These are phyloP conservation scores for Loris lydekkerianus DNA, from an alignment of 2,797 vertebrate species.

Conservation along the genomic window DNA sequence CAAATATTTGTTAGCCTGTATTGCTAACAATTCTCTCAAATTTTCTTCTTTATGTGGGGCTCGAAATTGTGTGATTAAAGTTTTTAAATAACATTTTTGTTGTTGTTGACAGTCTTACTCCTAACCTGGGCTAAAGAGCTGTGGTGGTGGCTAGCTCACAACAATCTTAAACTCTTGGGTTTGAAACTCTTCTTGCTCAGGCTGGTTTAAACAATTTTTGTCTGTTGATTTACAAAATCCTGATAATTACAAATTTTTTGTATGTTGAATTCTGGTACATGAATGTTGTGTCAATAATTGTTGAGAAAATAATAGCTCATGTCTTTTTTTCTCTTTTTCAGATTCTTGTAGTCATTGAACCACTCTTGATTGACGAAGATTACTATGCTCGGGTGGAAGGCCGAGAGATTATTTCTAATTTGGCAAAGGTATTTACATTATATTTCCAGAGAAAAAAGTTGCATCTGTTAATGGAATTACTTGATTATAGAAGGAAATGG, in stretches of 20 bases:
- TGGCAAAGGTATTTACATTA: slow-evolving; percentile 95
- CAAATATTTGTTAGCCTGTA: neutral
- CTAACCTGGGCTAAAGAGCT: no score
- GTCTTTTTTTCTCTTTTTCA: slow-evolving; percentile 80
- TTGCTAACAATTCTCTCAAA: neutral
- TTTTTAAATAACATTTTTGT: neutral
- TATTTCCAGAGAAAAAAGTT: slow-evolving; percentile 55
- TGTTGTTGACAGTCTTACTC: no score
- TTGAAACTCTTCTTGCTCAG: no score
- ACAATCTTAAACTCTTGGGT: no score
- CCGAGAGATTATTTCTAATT: slow-evolving; percentile 99
- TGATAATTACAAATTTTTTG: neutral
- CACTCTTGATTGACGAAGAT: slow-evolving; percentile 98
- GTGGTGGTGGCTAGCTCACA: no score
- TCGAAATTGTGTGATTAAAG: slow-evolving; percentile 43
- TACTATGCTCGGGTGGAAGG: slow-evolving; percentile 99
- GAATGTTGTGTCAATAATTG: slow-evolving; percentile 12
- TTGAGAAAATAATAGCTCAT: slow-evolving; percentile 7
- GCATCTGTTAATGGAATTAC: neutral
- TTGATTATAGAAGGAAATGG: neutral
- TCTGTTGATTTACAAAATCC: slow-evolving; percentile 10
- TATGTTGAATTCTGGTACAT: neutral
- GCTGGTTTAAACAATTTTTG: neutral
- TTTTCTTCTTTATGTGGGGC: neutral
- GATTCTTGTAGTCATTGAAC: slow-evolving; percentile 99